Evolutionary conservation across 2,888 invertebrate genomes (phyloP).

Genomic region (Caenorhabditis auriculariae): DNA sequence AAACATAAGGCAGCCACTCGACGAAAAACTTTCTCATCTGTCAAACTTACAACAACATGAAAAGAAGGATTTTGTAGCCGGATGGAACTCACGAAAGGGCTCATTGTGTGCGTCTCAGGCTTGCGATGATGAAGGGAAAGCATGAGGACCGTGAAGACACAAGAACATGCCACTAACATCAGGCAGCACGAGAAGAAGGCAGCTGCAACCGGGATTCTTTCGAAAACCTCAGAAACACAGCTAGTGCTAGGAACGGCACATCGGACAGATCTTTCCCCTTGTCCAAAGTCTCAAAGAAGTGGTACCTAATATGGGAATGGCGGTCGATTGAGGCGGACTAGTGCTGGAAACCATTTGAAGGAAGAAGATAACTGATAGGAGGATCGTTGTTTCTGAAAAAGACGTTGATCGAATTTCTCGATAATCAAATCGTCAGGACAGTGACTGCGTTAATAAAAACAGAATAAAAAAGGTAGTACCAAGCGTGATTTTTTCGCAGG

Average conservation of each 20-base stretch:
- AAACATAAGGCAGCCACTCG: conserved; percentile 41
- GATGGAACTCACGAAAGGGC: conserved; percentile 15
- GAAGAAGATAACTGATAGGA: conserved; percentile 49
- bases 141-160: conserved; percentile 45
- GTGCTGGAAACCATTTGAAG: conserved; percentile 48
- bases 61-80: conserved; percentile 2
- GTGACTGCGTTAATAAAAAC: no score
- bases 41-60: neutral
- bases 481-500: conserved; percentile 45
- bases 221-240: no score
- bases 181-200: conserved; percentile 49
- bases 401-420: no score
- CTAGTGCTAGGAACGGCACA: neutral
- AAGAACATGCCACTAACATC: conserved; percentile 44
- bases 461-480: conserved; percentile 8
- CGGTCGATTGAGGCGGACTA: conserved; percentile 44
- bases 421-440: no score
- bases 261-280: neutral
- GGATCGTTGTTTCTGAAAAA: conserved; percentile 41
- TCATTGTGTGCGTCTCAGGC: conserved; percentile 37
- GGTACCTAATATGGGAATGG: conserved; percentile 41
- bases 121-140: conserved; percentile 39
- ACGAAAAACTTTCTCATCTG: conserved; percentile 45
- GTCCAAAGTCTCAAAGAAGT: neutral
- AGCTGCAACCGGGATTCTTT: conserved; percentile 24